phyloP scores from a whole-genome alignment of 2,888 invertebrate genomes.

The Perdita meconis region DNA sequence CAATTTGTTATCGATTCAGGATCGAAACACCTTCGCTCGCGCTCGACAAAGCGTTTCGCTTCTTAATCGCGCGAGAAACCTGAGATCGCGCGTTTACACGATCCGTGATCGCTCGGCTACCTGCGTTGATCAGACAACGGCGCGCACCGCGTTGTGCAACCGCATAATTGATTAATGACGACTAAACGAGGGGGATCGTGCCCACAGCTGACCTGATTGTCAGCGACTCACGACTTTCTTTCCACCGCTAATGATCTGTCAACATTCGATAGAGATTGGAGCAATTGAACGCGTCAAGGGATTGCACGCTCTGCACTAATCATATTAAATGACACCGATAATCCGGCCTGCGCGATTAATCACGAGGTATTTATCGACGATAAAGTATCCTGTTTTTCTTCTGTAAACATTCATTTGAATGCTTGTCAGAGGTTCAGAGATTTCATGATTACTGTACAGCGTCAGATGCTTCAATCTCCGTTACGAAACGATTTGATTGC shows the following conservation, averaged over 20 bases:
- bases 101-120: conserved; percentile 16
- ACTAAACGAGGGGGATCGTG: conserved; percentile 40
- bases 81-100: conserved; percentile 18
- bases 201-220: conserved; percentile 57
- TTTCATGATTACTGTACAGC: too few species aligned
- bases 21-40: not conserved
- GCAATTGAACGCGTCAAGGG: conserved; percentile 38
- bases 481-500: too few species aligned
- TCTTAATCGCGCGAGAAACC: not conserved
- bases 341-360: not conserved
- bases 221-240: conserved; percentile 42
- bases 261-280: conserved; percentile 7
- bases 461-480: too few species aligned
- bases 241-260: conserved; percentile 28
- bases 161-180: conserved; percentile 60
- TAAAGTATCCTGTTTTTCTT: not conserved
- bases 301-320: conserved; percentile 15
- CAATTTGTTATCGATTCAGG: not conserved
- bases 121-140: conserved; percentile 42
- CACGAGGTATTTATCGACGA: not conserved
- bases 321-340: not conserved
- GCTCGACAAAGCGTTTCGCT: not conserved
- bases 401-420: too few species aligned
- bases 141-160: conserved; percentile 34
- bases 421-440: too few species aligned